Evolutionary conservation across 2,888 invertebrate genomes (phyloP).

Genomic region (Phyllotreta striolata): DNA sequence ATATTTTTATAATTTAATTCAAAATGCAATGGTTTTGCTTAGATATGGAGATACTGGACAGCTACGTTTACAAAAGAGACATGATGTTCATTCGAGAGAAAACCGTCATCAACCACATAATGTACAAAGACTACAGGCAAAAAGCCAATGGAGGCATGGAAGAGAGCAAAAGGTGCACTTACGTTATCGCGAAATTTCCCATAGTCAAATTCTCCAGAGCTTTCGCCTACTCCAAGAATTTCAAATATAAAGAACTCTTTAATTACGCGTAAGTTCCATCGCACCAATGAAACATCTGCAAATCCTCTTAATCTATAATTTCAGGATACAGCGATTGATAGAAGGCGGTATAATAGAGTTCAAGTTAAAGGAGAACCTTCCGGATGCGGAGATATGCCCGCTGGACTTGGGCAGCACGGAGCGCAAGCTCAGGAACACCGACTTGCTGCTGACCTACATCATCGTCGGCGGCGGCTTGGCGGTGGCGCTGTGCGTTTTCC

Average conservation of each 20-base stretch:
- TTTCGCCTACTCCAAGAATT: conserved; percentile 75
- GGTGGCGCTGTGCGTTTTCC: conserved; percentile 71
- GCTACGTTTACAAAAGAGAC: conserved; percentile 62
- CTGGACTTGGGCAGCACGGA: conserved; percentile 82
- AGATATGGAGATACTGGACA: conserved; percentile 59
- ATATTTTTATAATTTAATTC: not conserved
- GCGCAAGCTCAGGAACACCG: conserved; percentile 76
- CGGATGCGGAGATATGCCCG: conserved; percentile 81
- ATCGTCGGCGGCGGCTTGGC: conserved; percentile 76
- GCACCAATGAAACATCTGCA: not conserved
- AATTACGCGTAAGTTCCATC: conserved; percentile 71
- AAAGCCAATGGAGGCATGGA: conserved; percentile 63
- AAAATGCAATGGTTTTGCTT: conserved; percentile 1
- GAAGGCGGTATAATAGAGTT: conserved; percentile 80
- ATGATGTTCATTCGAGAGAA: conserved; percentile 75
- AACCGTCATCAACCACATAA: conserved; percentile 72
- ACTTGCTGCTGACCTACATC: conserved; percentile 81
- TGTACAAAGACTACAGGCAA: conserved; percentile 74
- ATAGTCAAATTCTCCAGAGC: conserved; percentile 73
- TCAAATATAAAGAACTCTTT: conserved; percentile 68
- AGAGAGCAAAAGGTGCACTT: conserved; percentile 76
- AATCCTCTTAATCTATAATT: conserved; percentile 55
- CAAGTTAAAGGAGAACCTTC: conserved; percentile 69
- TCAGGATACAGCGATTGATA: conserved; percentile 72
- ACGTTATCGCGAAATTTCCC: conserved; percentile 75